Base-by-base conservation (phyloP, 1,140 invertebrate species). In the Euura lappo region DNA sequence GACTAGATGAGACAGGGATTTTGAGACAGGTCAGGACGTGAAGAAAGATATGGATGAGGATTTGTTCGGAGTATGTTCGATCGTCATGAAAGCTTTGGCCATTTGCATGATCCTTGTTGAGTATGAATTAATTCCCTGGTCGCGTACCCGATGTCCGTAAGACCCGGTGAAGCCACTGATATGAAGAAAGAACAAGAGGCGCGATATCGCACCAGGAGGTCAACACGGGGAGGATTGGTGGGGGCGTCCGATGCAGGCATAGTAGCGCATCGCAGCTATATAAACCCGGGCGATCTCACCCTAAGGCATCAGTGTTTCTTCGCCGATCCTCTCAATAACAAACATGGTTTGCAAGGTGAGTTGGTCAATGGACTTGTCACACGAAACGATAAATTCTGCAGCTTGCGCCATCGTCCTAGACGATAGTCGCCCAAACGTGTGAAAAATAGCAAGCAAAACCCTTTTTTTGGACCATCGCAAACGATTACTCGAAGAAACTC, bases 311-410 rank as follows among this genome's bases (percentile, higher is more conserved):
- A 88, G 86, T 88, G 79, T 78, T 83, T 60, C 51, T 74, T 78
- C 74, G 72, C 42, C 78, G 79, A 82, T 82, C 79, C 75, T 81
- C 78, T 76, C 43, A 51, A 74, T 75, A 77, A 81, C 73, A 80
- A 86, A 84, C 84, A 88, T 88, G 86, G 77, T 74, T 81, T 79
- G 73, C 78, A 83, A 85, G 85, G 86, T 88, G 84, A 76, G 72
- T 45, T 60, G 1, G 28, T 1, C 28, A 28, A 28, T 1, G 0
- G 28, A 28, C 1, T 28, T 28, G 28, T 28, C 28, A 28, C 28
- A 28, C 28, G 28, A 28, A 28, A 28, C 1, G 28, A 28, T 1
- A 28, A 28, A 28, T 28, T 28, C 28, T 28, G 28, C 28, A 28
- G 28, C 28, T 28, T 28, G 28, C 28, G 28, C 28, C 28, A 28